Conservation (phyloP, 2,888 invertebrate species). For the Athrips mouffetella region DNA sequence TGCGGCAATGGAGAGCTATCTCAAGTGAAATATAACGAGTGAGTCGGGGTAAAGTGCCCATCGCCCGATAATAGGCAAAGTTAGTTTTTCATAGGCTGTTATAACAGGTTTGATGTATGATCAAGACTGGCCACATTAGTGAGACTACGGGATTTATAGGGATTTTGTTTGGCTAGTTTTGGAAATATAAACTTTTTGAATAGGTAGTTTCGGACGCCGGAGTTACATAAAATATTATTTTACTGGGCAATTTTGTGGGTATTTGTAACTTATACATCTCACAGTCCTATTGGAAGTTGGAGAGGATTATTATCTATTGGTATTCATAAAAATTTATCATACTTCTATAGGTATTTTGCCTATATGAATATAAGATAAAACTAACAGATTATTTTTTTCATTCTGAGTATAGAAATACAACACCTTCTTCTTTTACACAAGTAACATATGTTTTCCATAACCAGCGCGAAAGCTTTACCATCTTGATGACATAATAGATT, state of each 20-base stretch:
- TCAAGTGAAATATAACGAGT: conserved; percentile 17
- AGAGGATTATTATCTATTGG: background rate
- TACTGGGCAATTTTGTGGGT: conserved; percentile 4
- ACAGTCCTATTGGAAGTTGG: background rate
- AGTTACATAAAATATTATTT: conserved; percentile 16
- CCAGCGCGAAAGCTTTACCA: too few species aligned
- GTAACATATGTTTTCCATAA: too few species aligned
- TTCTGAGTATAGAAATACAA: too few species aligned
- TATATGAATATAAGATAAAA: too few species aligned
- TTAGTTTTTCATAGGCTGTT: conserved; percentile 47
- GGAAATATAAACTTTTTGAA: conserved; percentile 20
- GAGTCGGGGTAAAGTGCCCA: conserved; percentile 32
- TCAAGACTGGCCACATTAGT: conserved; percentile 36
- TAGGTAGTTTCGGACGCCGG: conserved; percentile 15
- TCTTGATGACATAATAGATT: too few species aligned
- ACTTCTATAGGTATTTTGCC: background rate
- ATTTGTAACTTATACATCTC: conserved; percentile 5
- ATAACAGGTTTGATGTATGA: conserved; percentile 46
- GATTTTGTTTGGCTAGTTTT: conserved; percentile 30
- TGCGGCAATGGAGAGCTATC: conserved; percentile 23
- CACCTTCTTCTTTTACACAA: too few species aligned
- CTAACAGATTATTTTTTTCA: too few species aligned
- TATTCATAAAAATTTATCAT: background rate
- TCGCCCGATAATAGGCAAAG: conserved; percentile 49
- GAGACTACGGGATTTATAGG: conserved; percentile 32